Percentiles rank a stretch among this genome's conserved stretches.
These are phyloP conservation scores for Clistopyga incitator DNA, from an alignment of 2,888 invertebrate genomes.

Conservation along the genomic window DNA sequence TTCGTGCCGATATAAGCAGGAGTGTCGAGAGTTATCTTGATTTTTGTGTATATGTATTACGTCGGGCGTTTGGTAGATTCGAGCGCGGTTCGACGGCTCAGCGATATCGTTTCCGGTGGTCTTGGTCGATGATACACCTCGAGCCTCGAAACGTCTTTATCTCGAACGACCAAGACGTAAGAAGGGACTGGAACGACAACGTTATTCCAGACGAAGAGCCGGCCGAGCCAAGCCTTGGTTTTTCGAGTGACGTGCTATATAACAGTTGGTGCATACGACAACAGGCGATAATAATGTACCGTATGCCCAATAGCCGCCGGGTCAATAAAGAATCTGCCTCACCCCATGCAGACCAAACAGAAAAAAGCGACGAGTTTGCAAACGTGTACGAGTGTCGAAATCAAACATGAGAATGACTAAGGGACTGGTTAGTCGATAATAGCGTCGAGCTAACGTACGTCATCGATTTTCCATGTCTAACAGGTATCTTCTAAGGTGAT, in stretches of 20 bases:
- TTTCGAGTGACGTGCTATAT: slow-evolving; percentile 77
- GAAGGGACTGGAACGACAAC: slow-evolving; percentile 35
- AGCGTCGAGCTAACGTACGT: slow-evolving; percentile 10
- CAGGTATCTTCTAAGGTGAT: neutral
- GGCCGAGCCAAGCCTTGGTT: slow-evolving; percentile 81
- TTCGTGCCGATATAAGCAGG: neutral
- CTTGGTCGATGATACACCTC: slow-evolving; percentile 58
- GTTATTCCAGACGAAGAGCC: slow-evolving; percentile 8
- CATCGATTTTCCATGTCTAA: slow-evolving; percentile 18
- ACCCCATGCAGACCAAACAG: slow-evolving; percentile 56
- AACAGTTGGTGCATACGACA: slow-evolving; percentile 70
- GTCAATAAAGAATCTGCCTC: slow-evolving; percentile 58
- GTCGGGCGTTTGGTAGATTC: slow-evolving; percentile 27
- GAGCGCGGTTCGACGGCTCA: slow-evolving; percentile 40
- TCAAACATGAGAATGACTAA: slow-evolving; percentile 58
- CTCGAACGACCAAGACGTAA: slow-evolving; percentile 62
- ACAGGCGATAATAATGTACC: slow-evolving; percentile 1
- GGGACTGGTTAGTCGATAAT: slow-evolving; percentile 41
- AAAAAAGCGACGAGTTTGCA: slow-evolving; percentile 39
- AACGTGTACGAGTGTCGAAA: slow-evolving; percentile 44
- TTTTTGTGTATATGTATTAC: slow-evolving; percentile 39
- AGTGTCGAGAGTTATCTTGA: slow-evolving; percentile 5
- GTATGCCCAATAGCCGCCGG: slow-evolving; percentile 19
- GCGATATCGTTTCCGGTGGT: slow-evolving; percentile 74
- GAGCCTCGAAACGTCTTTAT: slow-evolving; percentile 68